A percentile compares a stretch with the other conserved stretches of the same genome.
These are phyloP conservation scores for Falco punctatus DNA, from an alignment of 2,113 vertebrate species.

Conservation along the genomic window DNA sequence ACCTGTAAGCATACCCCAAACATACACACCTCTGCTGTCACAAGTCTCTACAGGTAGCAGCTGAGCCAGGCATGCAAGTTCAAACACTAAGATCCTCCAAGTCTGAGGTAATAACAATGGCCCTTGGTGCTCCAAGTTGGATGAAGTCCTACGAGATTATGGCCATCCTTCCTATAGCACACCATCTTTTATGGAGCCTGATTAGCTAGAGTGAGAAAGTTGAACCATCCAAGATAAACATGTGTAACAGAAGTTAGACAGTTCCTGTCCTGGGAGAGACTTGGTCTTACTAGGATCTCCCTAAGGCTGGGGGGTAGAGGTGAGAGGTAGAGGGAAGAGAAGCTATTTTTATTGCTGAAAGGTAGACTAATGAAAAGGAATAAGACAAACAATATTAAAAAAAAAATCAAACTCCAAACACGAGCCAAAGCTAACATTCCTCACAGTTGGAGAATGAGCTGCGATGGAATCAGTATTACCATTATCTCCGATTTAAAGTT, in stretches of 20 bases:
- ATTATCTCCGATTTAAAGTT: neutral
- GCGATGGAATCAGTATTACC: neutral
- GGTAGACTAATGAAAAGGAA: neutral
- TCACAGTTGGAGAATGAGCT: neutral
- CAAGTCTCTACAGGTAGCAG: neutral
- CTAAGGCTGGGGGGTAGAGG: neutral
- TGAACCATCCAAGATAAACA: conserved; percentile 37
- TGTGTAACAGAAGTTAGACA: neutral
- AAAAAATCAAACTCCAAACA: neutral
- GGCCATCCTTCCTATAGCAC: neutral
- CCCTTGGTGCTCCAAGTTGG: neutral
- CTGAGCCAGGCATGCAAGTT: neutral
- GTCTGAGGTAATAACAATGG: neutral
- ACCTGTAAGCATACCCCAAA: neutral
- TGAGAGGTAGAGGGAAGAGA: neutral
- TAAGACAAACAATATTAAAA: neutral
- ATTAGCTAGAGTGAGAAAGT: neutral
- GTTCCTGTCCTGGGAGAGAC: neutral
- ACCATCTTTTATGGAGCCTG: neutral
- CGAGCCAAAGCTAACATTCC: conserved; percentile 37
- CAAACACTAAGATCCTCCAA: neutral
- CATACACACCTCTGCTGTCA: neutral
- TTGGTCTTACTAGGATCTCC: neutral
- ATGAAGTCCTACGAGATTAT: neutral
- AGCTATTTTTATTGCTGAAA: neutral